Percentiles rank a stretch among this genome's conserved stretches.
Conservation (phyloP, 2,888 invertebrate species). For the Andrena praecox region DNA sequence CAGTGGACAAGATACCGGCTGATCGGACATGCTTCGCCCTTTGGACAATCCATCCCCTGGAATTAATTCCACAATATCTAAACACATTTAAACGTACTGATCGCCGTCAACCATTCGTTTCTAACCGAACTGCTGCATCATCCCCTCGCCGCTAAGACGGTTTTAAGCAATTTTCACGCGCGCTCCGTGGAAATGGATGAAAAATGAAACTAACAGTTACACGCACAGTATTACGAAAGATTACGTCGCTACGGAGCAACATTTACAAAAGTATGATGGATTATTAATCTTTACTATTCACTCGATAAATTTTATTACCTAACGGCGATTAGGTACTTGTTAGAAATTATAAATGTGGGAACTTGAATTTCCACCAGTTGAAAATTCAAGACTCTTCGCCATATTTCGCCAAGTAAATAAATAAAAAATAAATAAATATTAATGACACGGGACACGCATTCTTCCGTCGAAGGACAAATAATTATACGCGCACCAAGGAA, state of each 20-base stretch:
- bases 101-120: not conserved
- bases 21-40: constrained; percentile 87
- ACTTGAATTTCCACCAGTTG: constrained; percentile 30
- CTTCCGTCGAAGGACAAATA: not conserved
- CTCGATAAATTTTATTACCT: constrained; percentile 46
- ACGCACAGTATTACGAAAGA: not conserved
- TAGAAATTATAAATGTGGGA: constrained; percentile 23
- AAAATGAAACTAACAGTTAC: constrained; percentile 16
- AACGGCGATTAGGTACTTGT: constrained; percentile 34
- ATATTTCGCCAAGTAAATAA: not conserved
- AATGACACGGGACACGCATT: not conserved
- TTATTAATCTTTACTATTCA: constrained; percentile 79
- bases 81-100: constrained; percentile 30
- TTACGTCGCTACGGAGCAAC: no score
- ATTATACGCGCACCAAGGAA: not conserved
- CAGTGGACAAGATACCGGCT: constrained; percentile 87
- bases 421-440: no score
- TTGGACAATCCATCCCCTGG: constrained; percentile 84
- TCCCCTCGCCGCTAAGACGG: not conserved
- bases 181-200: not conserved
- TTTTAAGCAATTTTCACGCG: not conserved
- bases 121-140: constrained; percentile 1
- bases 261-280: constrained; percentile 2
- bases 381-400: not conserved
- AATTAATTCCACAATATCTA: constrained; percentile 61